phyloP scores from a whole-genome alignment of 2,888 invertebrate genomes.

The Metalampra italica region DNA sequence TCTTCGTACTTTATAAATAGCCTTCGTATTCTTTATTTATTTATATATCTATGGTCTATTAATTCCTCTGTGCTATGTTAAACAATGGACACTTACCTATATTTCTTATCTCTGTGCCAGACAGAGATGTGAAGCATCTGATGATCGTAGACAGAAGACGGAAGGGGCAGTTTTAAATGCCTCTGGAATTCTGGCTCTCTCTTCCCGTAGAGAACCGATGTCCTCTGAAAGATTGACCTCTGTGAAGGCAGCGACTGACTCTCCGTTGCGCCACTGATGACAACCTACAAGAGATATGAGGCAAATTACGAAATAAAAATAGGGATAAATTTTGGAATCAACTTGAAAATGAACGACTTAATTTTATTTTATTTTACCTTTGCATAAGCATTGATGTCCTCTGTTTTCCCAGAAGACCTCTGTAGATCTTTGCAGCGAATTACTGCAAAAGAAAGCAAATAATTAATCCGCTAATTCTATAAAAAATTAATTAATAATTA shows the following conservation, averaged over 20 bases:
- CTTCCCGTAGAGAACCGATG: slow-evolving; percentile 88
- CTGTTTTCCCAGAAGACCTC: slow-evolving; percentile 80
- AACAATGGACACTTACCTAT: slow-evolving; percentile 77
- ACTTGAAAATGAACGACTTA: too few species aligned
- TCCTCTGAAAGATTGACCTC: slow-evolving; percentile 84
- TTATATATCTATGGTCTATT: too few species aligned
- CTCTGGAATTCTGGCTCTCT: slow-evolving; percentile 89
- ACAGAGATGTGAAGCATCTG: slow-evolving; percentile 87
- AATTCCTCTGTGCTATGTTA: too few species aligned
- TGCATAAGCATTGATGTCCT: slow-evolving; percentile 87
- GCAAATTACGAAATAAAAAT: neutral
- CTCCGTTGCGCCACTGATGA: slow-evolving; percentile 70
- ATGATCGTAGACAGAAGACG: slow-evolving; percentile 69
- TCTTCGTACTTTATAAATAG: too few species aligned
- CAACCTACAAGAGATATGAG: slow-evolving; percentile 61
- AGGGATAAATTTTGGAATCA: too few species aligned
- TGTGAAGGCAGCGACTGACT: slow-evolving; percentile 59
- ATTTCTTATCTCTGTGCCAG: slow-evolving; percentile 91
- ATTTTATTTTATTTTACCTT: slow-evolving; percentile 79
- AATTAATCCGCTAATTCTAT: neutral
- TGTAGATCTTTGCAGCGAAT: slow-evolving; percentile 87
- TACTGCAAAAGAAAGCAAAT: slow-evolving; percentile 75
- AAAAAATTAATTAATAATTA: slow-evolving; percentile 11
- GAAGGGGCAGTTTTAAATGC: slow-evolving; percentile 83
- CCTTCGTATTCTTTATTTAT: too few species aligned